Evolutionary conservation across 2,797 vertebrate genomes (phyloP), one percentile per base, ranked within the genome.

Genomic region (Telmatherina bonti): DNA sequence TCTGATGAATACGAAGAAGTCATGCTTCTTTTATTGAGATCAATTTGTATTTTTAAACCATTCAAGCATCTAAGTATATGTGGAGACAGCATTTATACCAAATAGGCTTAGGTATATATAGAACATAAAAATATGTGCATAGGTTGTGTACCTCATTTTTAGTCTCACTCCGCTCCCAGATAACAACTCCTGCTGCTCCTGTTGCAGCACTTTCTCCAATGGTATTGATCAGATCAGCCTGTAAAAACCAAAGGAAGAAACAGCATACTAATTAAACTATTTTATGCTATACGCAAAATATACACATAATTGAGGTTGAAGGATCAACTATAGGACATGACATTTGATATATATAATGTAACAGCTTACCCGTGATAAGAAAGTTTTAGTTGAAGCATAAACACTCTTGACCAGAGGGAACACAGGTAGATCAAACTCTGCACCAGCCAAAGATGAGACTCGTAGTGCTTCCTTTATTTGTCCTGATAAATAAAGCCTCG

Each of bases 131-230:
- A n/a, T n/a, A n/a, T 7, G n/a, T 18, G 27, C 6, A 5, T 61
- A 20, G n/a, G 22, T 11, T 52, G 24, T 56, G 8, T 89, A 93
- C 92, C 89, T 92, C 92, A 2, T 86, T 91, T 59, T 92, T 91
- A 0, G 81, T 84, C 69, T 91, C 90, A 61, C 82, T 88, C 86
- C 83, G 93, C 70, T 92, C 92, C 95, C 94, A 95, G 82, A 95
- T 88, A 76, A 95, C 85, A 26, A 94, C 90, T 53, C 95, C 95
- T 3, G 94, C 93, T 67, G 94, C 91, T 74, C 96, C 95, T 92
- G 95, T 86, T 53, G 96, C 95, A 71, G 94, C 96, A 29, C 95
- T 95, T 87, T 96, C 94, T 79, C 95, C 95, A 6, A 96, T 91
- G 16, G 94, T 93, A 85, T 90, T 93, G 82, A 95, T 92, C 84